A percentile compares a stretch with the other conserved stretches of the same genome.
These are phyloP conservation scores for Mobula hypostoma DNA, from an alignment of 2,113 vertebrate genomes.

Conservation along the genomic window DNA sequence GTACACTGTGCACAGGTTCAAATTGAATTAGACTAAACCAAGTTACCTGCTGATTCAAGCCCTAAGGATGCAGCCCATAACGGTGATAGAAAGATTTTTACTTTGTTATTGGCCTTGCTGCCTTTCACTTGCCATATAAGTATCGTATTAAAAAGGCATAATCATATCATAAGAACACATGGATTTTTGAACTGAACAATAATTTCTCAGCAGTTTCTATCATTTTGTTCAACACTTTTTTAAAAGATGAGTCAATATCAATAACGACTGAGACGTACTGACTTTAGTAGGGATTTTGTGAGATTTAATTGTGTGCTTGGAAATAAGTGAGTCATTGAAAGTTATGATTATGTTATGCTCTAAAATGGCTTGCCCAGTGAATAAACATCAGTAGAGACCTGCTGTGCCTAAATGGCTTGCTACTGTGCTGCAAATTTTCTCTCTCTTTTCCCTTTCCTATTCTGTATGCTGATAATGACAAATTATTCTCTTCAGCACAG, in stretches of 20 bases:
- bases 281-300: neutral
- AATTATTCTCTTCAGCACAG: neutral
- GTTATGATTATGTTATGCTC: neutral
- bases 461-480: neutral
- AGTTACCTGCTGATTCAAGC: neutral
- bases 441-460: neutral
- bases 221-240: neutral
- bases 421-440: neutral
- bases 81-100: neutral
- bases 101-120: neutral
- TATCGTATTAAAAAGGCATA: neutral
- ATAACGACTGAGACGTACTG: neutral
- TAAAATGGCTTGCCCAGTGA: neutral
- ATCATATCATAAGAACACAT: neutral
- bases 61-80: neutral
- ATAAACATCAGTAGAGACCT: neutral
- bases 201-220: neutral
- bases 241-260: neutral
- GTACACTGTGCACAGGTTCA: neutral
- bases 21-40: slow-evolving; percentile 41
- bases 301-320: neutral
- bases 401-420: neutral
- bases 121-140: neutral
- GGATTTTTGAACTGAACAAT: neutral
- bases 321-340: neutral